Conservation (phyloP, 1,140 invertebrate genomes). For the Caenorhabditis inopinata region DNA sequence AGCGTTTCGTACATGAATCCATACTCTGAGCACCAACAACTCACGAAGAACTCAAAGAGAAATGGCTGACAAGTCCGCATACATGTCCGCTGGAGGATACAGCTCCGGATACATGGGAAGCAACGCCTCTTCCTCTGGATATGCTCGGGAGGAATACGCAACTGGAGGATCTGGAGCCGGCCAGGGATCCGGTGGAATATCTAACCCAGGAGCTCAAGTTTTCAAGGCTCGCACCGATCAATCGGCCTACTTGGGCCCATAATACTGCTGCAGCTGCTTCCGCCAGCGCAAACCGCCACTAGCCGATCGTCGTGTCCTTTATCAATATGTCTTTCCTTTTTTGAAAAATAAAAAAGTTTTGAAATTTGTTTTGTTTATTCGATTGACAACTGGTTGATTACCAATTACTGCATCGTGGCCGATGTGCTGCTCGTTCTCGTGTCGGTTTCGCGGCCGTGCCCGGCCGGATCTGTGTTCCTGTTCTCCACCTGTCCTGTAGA, state of each 20-base stretch:
- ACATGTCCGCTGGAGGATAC: conserved; percentile 31
- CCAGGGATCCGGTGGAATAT: conserved; percentile 8
- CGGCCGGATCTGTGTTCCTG: no score
- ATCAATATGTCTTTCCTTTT: background rate
- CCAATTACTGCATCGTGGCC: no score
- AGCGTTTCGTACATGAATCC: no score
- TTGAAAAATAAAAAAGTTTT: background rate
- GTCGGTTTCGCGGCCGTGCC: no score
- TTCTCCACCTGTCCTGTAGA: no score
- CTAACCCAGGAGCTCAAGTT: conserved; percentile 14
- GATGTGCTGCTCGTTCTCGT: no score
- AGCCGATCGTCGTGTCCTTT: conserved; percentile 12
- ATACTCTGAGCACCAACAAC: conserved; percentile 7
- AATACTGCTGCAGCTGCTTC: background rate
- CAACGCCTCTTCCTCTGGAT: conserved; percentile 8
- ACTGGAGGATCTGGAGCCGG: background rate
- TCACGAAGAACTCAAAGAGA: background rate
- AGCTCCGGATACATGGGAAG: conserved; percentile 12
- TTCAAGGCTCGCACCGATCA: conserved; percentile 22
- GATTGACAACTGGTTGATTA: no score
- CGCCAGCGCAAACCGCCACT: background rate
- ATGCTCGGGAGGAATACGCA: conserved; percentile 10
- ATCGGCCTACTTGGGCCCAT: conserved; percentile 19
- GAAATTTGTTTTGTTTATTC: background rate
- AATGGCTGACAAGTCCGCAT: conserved; percentile 31